phyloP scores from a whole-genome alignment of 2,888 invertebrate genomes.

The Eupithecia inturbata region DNA sequence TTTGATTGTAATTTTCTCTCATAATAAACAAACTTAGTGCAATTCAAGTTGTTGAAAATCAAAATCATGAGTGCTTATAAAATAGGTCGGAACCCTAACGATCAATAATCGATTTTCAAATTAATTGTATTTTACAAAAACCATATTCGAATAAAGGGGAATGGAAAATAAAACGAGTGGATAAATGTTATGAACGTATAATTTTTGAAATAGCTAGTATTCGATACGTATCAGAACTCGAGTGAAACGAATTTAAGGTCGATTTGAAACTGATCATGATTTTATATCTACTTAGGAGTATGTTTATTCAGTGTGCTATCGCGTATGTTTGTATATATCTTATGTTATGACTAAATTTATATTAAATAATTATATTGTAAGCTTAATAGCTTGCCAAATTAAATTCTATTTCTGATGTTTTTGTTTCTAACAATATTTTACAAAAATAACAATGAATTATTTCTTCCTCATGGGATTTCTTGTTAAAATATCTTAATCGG shows the following conservation, averaged over 20 bases:
- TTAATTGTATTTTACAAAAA: constrained; percentile 66
- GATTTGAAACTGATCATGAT: constrained; percentile 27
- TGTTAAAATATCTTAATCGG: neutral
- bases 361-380: no score
- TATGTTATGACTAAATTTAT: neutral
- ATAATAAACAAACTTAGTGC: no score
- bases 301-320: neutral
- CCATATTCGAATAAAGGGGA: constrained; percentile 74
- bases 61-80: neutral
- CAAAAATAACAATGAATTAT: neutral
- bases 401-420: no score
- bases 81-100: constrained; percentile 50
- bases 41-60: no score
- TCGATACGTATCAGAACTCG: constrained; percentile 79
- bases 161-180: constrained; percentile 77
- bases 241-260: constrained; percentile 66
- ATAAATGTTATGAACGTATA: constrained; percentile 72
- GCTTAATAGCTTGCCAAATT: no score
- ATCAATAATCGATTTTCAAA: constrained; percentile 41
- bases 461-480: neutral
- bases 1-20: no score
- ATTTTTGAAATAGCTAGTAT: constrained; percentile 78
- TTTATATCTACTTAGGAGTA: constrained; percentile 34
- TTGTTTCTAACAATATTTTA: no score
- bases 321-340: neutral